Base-by-base conservation (phyloP, 92 coral and sea anemone genomes). In the Epizoanthus stellaris region DNA sequence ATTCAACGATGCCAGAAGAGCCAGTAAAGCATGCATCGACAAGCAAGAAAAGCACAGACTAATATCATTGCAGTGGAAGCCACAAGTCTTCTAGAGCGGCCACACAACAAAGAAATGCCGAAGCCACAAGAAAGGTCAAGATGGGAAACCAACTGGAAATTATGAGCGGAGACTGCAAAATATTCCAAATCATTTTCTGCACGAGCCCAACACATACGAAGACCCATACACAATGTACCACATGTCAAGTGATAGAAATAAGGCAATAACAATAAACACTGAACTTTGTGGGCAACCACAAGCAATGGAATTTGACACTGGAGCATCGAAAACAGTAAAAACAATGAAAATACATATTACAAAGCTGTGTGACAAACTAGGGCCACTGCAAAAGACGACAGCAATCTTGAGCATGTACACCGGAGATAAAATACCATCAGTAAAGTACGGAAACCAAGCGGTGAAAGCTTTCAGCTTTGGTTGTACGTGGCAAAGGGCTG, bases 301-400 rank as follows among this genome's bases (percentile, higher is more conserved):
- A 17, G 14, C 62, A 77, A 86, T 76, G 88, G 93, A 90, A 69
- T 60, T 90, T 68, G 93, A 90, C 86, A 90, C 90, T 4, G 88
- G 93, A 36, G 85, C 83, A 30, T 49, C 86, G 73, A 76, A 47
- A 64, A 86, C 85, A 14, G 75, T 77, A 67, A 45, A 82, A 21
- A n/a, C n/a, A 86, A 70, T 42, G 85, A 87, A 70, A 82, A 63
- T n/a, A 81, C 83, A 1, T 90, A 85, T n/a, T 39, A 5, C 40
- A 23, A 25, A 69, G 30, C 65, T 87, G 79, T 76, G 75, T 66
- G 69, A 64, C 43, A 71, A 67, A 81, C 57, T 68, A 68, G 76
- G 80, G 21, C 80, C 75, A 71, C 64, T 86, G 52, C 30, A 77
- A 57, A 82, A 25, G 20, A 40, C 80, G 6, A 54, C 61, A 25